Evolutionary conservation across 2,888 invertebrate species (phyloP).

Genomic region (Callosobruchus maculatus): DNA sequence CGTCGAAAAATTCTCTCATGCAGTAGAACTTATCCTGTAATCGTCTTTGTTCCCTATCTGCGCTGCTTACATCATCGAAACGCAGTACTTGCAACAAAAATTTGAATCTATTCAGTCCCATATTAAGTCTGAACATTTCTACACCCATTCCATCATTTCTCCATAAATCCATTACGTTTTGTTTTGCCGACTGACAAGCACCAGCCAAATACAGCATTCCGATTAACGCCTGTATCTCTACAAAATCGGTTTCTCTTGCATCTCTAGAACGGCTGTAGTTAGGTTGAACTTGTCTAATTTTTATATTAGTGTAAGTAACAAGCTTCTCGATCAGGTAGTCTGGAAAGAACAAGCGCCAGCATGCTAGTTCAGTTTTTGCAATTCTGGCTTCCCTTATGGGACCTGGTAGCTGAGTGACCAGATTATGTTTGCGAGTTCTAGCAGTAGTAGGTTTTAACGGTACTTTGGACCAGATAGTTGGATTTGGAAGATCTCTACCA

Average conservation of each 20-base stretch:
- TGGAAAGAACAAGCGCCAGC: background rate
- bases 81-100: constrained; percentile 11
- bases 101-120: no score
- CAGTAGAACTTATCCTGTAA: background rate
- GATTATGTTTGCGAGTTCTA: background rate
- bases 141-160: constrained; percentile 8
- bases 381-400: background rate
- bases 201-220: constrained; percentile 14
- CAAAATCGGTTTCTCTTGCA: background rate
- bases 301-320: background rate
- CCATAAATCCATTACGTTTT: constrained; percentile 14
- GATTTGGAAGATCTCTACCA: no score
- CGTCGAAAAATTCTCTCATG: background rate
- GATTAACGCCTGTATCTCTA: constrained; percentile 4
- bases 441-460: background rate
- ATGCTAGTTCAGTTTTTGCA: background rate
- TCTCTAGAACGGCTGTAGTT: background rate
- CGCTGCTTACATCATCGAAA: background rate
- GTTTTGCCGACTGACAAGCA: constrained; percentile 6
- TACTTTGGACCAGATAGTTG: no score
- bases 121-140: no score
- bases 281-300: background rate
- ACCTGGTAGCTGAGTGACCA: background rate
- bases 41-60: background rate
- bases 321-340: background rate